Evolutionary conservation across 2,797 vertebrate species (phyloP), one percentile per base, ranked within the genome.

Genomic region (Diglossa cyanea): DNA sequence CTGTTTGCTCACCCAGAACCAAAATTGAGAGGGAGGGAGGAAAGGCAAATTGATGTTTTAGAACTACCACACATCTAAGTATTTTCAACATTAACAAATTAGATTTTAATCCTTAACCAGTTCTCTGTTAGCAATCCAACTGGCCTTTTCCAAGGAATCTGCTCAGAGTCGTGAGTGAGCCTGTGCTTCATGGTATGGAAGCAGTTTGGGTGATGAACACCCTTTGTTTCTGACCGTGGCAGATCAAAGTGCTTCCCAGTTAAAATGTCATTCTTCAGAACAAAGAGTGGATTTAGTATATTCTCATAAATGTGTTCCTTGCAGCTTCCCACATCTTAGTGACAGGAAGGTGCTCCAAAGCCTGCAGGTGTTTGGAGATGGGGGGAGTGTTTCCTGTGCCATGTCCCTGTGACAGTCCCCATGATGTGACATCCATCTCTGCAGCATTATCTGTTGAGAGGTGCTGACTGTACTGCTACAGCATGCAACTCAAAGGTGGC

Each of bases 371-470:
- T 86, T 93, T 87, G 82, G 88, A 74, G 88, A 13, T 73, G 50
- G 57, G 51, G 82, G 42, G 88, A 77, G 93, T 91, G 82, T 65
- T 65, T 81, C 55, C 25, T 79, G 84, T 61, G 75, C 92, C 28
- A 63, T 28, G 71, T 35, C 40, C 16, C 6, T 76, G 71, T 85
- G 89, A 30, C 66, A 40, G 58, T 94, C 76, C 80, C 66, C 25
- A 30, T 92, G 93, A 96, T 76, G 97, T 87, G 95, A 97, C 96
- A 96, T 98, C 97, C 98, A 98, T 98, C 99, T 99, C 99, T 99
- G 99, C 99, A 99, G 99, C 99, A 99, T 99, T 99, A 99, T 99
- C 99, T 98, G 94, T 98, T 97, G 98, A 98, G 98, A 98, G 98
- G 98, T 97, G 94, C 98, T 98, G 98, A 98, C 98, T 98, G 98